These are phyloP conservation scores for Poecilia velifera DNA, from an alignment of 2,797 vertebrate genomes.

Conservation along the genomic window DNA sequence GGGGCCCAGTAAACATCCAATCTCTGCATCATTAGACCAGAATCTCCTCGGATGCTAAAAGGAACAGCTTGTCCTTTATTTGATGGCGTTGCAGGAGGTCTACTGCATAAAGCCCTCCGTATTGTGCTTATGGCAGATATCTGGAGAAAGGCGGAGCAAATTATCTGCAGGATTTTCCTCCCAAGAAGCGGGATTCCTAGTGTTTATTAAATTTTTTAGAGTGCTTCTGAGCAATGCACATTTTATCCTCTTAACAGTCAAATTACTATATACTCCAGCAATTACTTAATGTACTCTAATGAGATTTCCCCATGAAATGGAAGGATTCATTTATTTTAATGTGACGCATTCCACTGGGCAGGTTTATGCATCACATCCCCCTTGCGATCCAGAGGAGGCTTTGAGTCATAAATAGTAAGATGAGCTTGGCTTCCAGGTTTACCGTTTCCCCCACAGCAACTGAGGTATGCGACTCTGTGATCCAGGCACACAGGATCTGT, in stretches of 20 bases:
- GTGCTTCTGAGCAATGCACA: slow-evolving; percentile 84
- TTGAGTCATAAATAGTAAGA: slow-evolving; percentile 77
- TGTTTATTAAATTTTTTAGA: slow-evolving; percentile 86
- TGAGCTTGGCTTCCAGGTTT: slow-evolving; percentile 53
- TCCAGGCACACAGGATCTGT: slow-evolving; percentile 45
- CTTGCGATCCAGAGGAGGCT: slow-evolving; percentile 51
- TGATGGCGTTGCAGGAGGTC: slow-evolving; percentile 45
- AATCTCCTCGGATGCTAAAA: slow-evolving; percentile 36
- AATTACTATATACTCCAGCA: slow-evolving; percentile 86
- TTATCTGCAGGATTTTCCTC: slow-evolving; percentile 71
- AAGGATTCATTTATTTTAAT: slow-evolving; percentile 87
- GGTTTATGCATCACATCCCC: slow-evolving; percentile 73
- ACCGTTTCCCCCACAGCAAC: slow-evolving; percentile 49
- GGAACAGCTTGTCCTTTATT: slow-evolving; percentile 38
- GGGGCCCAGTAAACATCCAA: slow-evolving; percentile 48
- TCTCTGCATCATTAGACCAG: slow-evolving; percentile 50
- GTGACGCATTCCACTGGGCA: slow-evolving; percentile 74
- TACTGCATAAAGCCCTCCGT: slow-evolving; percentile 48
- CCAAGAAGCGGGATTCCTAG: slow-evolving; percentile 64
- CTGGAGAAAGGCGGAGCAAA: slow-evolving; percentile 58
- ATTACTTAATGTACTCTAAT: slow-evolving; percentile 89
- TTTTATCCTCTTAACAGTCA: slow-evolving; percentile 88
- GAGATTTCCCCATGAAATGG: slow-evolving; percentile 84
- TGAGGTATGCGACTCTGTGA: slow-evolving; percentile 56
- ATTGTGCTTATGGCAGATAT: slow-evolving; percentile 61